Base-by-base conservation (phyloP, 2,113 vertebrate species). In the Lasiurus cinereus region DNA sequence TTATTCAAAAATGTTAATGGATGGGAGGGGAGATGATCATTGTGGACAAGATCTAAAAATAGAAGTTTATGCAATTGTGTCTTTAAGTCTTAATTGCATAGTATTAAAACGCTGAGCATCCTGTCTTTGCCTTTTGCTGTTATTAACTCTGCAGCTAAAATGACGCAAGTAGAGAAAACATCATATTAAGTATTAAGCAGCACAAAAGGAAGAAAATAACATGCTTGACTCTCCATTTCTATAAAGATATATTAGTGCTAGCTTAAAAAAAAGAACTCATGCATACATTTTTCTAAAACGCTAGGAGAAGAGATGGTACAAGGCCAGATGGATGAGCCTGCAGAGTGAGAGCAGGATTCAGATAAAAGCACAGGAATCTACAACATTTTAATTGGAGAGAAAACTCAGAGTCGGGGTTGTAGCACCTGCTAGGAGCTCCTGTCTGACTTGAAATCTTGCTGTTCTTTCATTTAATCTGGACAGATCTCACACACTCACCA, bases 1-100 rank as follows among this genome's bases (percentile, higher is more conserved):
- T 78, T 90, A 87, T 69, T 95, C 48, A 59, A 91, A 93, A 10
- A 48, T 92, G 21, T 33, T 66, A 36, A 88, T 50, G 5, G 77
- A 72, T 39, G 10, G 69, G 24, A 79, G 16, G 4, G 6, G 21
- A 62, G 62, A 22, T 88, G 16, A 66, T 16, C 67, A 52, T 72
- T 46, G n/a, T 77, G 4, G 22, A 33, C 29, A 72, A 52, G 54
- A 84, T 50, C 48, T 88, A 73, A 59, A 90, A 93, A 59, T 10
- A 67, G 5, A 85, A 43, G 0, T 48, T 90, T 64, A 74, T 18
- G 43, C 27, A 36, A 48, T 64, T 11, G 2, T 18, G 8, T 33
- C 29, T 29, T 56, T 67, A 72, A 46, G 54, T 74, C 59, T 91
- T 67, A 93, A 91, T 16, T 64, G 18, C 1, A 54, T 2, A 67